phyloP scores from a whole-genome alignment of 1,140 invertebrate species.

The Mamestra configurata region DNA sequence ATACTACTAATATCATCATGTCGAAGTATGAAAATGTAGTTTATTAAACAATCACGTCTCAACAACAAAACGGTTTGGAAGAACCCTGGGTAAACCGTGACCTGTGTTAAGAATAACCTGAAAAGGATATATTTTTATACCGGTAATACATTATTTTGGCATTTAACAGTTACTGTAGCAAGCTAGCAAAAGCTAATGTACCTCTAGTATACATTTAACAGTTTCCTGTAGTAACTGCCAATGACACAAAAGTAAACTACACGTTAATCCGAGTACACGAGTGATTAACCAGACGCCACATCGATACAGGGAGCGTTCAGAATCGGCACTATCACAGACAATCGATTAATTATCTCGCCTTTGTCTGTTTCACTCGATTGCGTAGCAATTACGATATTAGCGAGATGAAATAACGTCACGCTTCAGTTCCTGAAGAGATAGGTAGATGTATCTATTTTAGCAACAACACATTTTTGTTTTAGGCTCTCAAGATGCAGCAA shows the following conservation, averaged over 20 bases:
- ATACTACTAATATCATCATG: too few relatives aligned
- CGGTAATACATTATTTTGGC: too few relatives aligned
- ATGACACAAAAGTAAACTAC: not conserved
- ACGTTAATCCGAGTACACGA: not conserved
- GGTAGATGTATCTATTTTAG: not conserved
- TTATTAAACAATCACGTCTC: too few relatives aligned
- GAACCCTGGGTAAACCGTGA: too few relatives aligned
- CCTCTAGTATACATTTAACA: not conserved
- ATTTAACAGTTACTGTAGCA: too few relatives aligned
- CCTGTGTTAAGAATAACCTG: too few relatives aligned
- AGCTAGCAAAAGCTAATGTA: too few relatives aligned
- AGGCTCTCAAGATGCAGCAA: too few relatives aligned
- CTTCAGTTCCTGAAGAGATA: not conserved
- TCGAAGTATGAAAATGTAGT: too few relatives aligned
- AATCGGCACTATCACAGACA: constrained; percentile 26
- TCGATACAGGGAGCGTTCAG: not conserved
- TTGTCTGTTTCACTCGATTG: constrained; percentile 29
- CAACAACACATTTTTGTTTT: too few relatives aligned
- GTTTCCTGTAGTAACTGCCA: not conserved
- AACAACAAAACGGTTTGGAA: too few relatives aligned
- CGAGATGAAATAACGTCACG: constrained; percentile 9
- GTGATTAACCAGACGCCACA: not conserved
- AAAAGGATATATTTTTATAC: too few relatives aligned
- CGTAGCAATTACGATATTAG: constrained; percentile 2
- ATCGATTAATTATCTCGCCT: constrained; percentile 39